Base-by-base conservation (phyloP, 1,140 invertebrate species). In the Dreissena rostriformis region DNA sequence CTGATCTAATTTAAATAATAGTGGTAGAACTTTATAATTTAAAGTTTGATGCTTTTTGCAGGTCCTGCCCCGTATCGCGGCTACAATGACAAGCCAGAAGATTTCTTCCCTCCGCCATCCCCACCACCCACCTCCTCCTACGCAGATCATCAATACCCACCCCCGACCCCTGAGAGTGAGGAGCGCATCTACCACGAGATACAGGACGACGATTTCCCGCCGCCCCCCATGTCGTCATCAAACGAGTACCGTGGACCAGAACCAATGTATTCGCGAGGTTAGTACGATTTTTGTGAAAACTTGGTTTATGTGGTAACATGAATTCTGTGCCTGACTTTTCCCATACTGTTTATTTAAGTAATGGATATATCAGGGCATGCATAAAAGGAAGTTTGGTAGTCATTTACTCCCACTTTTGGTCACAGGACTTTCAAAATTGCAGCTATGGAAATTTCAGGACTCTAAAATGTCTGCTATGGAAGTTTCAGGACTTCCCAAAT, bases 21-120 rank as follows among this genome's bases (percentile, higher is more conserved):
- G 74, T 29, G 24, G 39, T 39, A 39, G 39, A 39, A 39, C 39
- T 39, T 39, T 51, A 22, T 51, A 81, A 26, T 28, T 11, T 28
- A 72, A 29, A 19, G 55, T 63, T 57, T 63, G 51, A 55, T 39
- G 29, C 65, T 53, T 51, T 39, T 63, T 65, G 15, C 22, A 73
- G 77, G 77, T 49, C 57, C 78, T 61, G 70, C 77, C 12, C 66
- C 57, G 49, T 72, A 49, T 24, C 71, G 72, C 29, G 52, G 70
- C 24, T 82, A 82, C 53, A 65, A 78, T 51, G 74, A 82, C 39
- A 61, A 71, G 19, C 68, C 73, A 15, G 82, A 88, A 29, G 86
- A 88, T 15, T 89, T 90, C 49, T 86, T 86, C 29, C 88, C 84
- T 29, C 89, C 89, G 7, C 89, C 89, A 17, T 88, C 89, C 26